A percentile compares a stretch with the other conserved stretches of the same genome.
Conservation (phyloP, 2,113 vertebrate genomes). For the Potamarius usumacintae region DNA sequence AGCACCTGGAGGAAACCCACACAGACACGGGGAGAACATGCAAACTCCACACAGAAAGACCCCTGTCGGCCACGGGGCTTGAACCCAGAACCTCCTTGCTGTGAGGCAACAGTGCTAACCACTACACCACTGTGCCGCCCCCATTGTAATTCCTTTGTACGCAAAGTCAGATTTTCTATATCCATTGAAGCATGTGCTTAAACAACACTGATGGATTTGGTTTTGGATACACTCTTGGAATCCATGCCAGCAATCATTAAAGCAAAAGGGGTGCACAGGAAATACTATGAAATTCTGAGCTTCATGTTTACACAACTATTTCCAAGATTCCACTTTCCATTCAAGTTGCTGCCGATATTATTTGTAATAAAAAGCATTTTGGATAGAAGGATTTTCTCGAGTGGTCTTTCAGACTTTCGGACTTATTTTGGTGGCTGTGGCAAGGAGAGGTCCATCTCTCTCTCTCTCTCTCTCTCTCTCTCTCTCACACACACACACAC, state of each 20-base stretch:
- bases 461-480: no score
- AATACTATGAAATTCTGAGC: background rate
- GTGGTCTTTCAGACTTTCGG: background rate
- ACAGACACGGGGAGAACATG: no score
- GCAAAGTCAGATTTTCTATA: background rate
- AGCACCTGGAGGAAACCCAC: no score
- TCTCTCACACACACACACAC: background rate
- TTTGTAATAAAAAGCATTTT: background rate
- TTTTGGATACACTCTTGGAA: background rate
- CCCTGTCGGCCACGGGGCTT: no score
- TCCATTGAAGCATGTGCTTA: background rate
- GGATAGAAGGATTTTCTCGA: background rate
- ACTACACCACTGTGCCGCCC: no score
- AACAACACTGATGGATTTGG: background rate
- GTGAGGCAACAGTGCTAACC: no score
- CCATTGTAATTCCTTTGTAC: background rate
- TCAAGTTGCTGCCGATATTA: background rate
- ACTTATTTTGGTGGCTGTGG: background rate
- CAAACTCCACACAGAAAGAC: no score
- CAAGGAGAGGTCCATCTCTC: background rate
- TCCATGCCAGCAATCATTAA: background rate
- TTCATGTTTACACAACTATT: background rate
- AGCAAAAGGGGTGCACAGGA: background rate
- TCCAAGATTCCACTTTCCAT: background rate
- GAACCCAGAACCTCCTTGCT: no score